Evolutionary conservation across 2,113 vertebrate species (phyloP).

Genomic region (Aegotheles bennettii): DNA sequence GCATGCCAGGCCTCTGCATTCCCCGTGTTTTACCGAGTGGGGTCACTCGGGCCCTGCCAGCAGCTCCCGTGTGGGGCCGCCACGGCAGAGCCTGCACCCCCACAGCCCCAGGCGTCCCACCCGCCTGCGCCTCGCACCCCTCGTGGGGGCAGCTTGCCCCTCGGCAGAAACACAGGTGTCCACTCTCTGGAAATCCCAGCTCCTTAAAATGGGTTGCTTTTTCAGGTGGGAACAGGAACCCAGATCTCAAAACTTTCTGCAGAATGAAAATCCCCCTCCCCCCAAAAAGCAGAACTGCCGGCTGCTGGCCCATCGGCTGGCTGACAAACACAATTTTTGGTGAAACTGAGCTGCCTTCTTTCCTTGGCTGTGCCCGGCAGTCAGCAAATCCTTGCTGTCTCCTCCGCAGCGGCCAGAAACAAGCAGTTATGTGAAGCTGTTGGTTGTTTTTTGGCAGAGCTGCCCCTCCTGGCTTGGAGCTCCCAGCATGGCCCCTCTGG

Average conservation of each 20-base stretch:
- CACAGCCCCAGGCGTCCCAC: fast-evolving
- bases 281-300: too few relatives aligned
- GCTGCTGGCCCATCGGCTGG: background rate
- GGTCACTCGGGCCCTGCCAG: background rate
- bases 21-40: background rate
- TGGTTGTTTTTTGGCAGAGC: background rate
- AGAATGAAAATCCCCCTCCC: background rate
- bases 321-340: fast-evolving
- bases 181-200: background rate
- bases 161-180: background rate
- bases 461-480: background rate
- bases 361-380: background rate
- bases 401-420: background rate
- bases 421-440: background rate
- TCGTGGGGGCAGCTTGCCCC: too few relatives aligned
- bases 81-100: background rate
- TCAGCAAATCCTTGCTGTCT: background rate
- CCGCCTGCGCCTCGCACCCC: too few relatives aligned
- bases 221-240: background rate
- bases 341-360: background rate
- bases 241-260: background rate
- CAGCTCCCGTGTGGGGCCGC: background rate
- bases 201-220: background rate
- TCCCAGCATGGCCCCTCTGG: fast-evolving
- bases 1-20: background rate